A percentile compares a stretch with the other conserved stretches of the same genome.
These are phyloP conservation scores for Clamator glandarius DNA, from an alignment of 2,797 vertebrate genomes.

Conservation along the genomic window DNA sequence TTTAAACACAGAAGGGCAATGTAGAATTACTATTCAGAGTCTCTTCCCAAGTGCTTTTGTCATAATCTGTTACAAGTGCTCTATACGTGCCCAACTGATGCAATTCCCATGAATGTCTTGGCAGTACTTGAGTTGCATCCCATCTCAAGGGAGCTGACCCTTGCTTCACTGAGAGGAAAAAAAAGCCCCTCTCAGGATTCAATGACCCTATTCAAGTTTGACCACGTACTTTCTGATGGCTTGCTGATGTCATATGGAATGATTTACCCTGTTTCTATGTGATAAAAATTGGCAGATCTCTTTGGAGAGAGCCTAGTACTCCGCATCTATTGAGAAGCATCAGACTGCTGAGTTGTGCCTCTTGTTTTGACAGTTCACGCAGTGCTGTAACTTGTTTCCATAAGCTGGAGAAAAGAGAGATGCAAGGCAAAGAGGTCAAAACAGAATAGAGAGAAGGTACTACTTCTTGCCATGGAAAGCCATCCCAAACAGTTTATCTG, in stretches of 20 bases:
- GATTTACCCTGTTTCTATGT: background rate
- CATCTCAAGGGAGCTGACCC: constrained; percentile 37
- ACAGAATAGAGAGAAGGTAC: background rate
- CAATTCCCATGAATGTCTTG: constrained; percentile 48
- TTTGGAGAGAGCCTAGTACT: constrained; percentile 21
- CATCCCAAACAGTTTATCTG: background rate
- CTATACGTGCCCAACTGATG: background rate
- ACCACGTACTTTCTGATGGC: background rate
- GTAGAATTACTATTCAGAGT: background rate
- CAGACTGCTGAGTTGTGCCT: background rate
- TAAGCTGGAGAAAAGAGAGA: background rate
- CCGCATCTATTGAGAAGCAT: background rate
- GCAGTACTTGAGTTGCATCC: constrained; percentile 2
- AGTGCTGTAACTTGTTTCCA: background rate
- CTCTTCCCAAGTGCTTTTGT: constrained; percentile 35
- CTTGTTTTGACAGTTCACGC: background rate
- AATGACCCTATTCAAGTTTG: background rate
- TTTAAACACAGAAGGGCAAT: background rate
- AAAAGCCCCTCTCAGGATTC: background rate
- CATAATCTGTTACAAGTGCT: background rate
- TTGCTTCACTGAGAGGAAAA: background rate
- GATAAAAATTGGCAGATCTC: constrained; percentile 6
- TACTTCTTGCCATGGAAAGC: background rate
- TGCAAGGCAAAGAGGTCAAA: background rate
- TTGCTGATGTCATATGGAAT: background rate